Evolutionary conservation across 2,888 invertebrate genomes (phyloP).

Genomic region (Eutolmus rufibarbis): DNA sequence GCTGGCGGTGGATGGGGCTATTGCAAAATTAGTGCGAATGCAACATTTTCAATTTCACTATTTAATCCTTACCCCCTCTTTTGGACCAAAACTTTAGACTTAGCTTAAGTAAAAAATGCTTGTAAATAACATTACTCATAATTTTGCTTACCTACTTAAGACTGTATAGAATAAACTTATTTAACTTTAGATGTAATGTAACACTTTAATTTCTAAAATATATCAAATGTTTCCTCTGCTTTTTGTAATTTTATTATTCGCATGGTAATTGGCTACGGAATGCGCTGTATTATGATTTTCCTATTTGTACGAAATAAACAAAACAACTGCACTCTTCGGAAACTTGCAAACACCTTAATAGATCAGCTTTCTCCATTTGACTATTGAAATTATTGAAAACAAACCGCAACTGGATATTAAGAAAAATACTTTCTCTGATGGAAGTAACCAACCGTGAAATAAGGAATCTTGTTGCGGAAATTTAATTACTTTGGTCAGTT

Average conservation of each 20-base stretch:
- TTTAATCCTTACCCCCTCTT: neutral
- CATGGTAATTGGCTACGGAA: neutral
- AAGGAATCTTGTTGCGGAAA: too few relatives aligned
- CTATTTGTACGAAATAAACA: neutral
- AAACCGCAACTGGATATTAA: neutral
- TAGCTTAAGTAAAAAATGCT: neutral
- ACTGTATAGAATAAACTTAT: neutral
- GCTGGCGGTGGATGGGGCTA: neutral
- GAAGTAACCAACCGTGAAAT: neutral
- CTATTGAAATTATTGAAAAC: neutral
- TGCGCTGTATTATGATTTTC: neutral
- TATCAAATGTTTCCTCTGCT: neutral
- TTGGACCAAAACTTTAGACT: neutral
- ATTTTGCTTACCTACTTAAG: neutral
- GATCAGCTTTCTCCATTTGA: neutral
- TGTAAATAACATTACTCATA: neutral
- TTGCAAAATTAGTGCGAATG: neutral
- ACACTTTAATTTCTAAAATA: neutral
- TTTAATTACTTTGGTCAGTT: too few relatives aligned
- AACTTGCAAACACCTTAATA: neutral
- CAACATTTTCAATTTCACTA: neutral
- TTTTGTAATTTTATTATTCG: neutral
- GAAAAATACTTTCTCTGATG: neutral
- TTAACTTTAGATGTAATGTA: neutral
- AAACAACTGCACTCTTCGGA: neutral